Evolutionary conservation across 2,113 vertebrate species (phyloP).

Genomic region (Cephalophus harveyi): DNA sequence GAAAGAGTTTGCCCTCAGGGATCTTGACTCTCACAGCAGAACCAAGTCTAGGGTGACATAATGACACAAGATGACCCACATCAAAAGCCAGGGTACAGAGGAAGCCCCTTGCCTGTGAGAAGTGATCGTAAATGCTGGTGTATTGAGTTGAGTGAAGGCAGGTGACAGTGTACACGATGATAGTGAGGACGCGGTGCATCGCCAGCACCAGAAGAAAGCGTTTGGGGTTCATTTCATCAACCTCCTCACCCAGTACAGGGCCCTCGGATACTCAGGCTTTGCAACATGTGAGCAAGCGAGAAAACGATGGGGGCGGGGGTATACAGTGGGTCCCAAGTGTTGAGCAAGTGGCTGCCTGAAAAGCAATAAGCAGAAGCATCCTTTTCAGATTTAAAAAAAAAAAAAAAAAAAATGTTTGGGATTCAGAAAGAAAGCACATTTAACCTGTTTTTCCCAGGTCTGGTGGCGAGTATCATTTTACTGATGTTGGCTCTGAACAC

Average conservation of each 20-base stretch:
- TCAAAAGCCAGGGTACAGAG: accelerated
- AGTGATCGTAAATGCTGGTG: accelerated
- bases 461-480: accelerated
- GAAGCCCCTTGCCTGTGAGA: accelerated
- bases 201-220: background rate
- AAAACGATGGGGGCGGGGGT: background rate
- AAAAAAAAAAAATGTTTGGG: background rate
- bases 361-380: background rate
- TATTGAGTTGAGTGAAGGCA: background rate
- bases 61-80: background rate
- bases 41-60: no score
- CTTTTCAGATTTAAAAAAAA: background rate
- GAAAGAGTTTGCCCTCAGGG: background rate
- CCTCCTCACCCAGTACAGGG: background rate
- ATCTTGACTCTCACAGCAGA: background rate
- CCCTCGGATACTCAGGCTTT: background rate
- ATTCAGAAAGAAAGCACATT: background rate
- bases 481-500: background rate
- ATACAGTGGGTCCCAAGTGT: accelerated
- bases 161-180: background rate
- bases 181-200: accelerated
- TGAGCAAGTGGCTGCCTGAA: accelerated
- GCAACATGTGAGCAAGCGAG: accelerated
- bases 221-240: accelerated
- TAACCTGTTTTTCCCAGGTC: background rate